Base-by-base conservation (phyloP, 2,113 vertebrate species). In the Bostrychus sinensis region DNA sequence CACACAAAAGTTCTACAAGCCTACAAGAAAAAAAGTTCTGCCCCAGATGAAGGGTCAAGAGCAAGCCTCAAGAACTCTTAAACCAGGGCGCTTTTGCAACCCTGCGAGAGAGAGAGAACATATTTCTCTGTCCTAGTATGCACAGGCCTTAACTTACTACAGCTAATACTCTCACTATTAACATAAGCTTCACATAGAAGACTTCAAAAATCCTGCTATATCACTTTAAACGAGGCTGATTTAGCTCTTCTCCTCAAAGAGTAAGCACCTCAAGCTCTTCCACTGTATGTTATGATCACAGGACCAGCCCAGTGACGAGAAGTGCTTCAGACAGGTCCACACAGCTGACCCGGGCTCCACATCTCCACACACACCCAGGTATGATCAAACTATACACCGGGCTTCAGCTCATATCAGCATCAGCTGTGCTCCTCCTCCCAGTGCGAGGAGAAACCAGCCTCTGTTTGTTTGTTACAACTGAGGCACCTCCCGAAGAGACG, bases 381-480 rank as follows among this genome's bases (percentile, higher is more conserved):
- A n/a, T 80, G 83, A 86, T 80, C 82, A 83, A 82, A 77, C 72
- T 69, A n/a, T 62, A 73, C 74, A 75, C 72, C 70, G 70, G 75
- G 68, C 72, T 81, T 90, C 86, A 81, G 54, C 71, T 85, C 72
- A 71, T 81, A 86, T 91, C 77, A 88, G 65, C 39, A 79, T 89
- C 80, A 75, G 56, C 66, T 70, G 17, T 70, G 54, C 25, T 56
- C 68, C 36, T 70, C 38, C 66, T 66, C 51, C 64, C 60, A 36
- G 53, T 43, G 65, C 70, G 66, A n/a, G 65, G 46, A 80, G 43
- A 20, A 66, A 67, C 70, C 38, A 59, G 63, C 58, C 54, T 70
- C 70, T 46, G 22, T 84, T 86, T 71, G 76, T 81, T 76, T 79
- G 69, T 78, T 73, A 71, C 74, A 85, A 86, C 74, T 64, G 57